Conservation (phyloP, 2,113 vertebrate genomes). For the Mionectes macconnelli region DNA sequence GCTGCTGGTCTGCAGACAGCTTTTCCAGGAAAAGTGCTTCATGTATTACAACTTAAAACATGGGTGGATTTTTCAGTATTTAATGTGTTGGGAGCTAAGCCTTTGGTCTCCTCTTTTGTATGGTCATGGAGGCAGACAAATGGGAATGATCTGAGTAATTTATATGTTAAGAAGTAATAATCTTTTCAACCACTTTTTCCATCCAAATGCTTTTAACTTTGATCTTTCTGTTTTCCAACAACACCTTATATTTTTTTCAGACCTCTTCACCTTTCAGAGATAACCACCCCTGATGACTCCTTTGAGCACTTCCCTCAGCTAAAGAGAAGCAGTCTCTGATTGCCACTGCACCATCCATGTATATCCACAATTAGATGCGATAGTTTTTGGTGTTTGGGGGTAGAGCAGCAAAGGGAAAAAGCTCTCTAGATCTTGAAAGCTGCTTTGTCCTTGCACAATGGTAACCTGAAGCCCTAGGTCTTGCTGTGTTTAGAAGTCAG, state of each 20-base stretch:
- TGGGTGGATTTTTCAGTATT: conserved; percentile 50
- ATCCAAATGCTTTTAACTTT: conserved; percentile 50
- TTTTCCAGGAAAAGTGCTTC: conserved; percentile 51
- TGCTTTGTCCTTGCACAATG: conserved; percentile 16
- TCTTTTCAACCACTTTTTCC: conserved; percentile 37
- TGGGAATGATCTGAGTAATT: conserved; percentile 48
- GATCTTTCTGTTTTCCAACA: conserved; percentile 54
- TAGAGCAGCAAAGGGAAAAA: neutral
- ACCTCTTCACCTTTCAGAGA: neutral
- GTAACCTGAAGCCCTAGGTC: conserved; percentile 12
- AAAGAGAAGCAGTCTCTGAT: neutral
- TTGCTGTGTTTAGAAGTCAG: conserved; percentile 36
- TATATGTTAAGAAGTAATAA: conserved; percentile 57
- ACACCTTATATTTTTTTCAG: conserved; percentile 8
- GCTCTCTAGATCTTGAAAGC: conserved; percentile 25
- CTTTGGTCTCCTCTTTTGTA: conserved; percentile 49
- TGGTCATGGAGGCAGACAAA: conserved; percentile 19
- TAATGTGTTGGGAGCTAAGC: conserved; percentile 40
- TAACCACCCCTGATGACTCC: neutral
- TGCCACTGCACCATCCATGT: neutral
- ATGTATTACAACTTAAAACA: conserved; percentile 52
- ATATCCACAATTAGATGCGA: neutral
- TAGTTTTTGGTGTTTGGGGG: neutral
- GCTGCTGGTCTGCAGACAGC: conserved; percentile 7
- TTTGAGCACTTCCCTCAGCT: neutral